These are phyloP conservation scores for Sebastes minor DNA, from an alignment of 2,797 vertebrate species.

Conservation along the genomic window DNA sequence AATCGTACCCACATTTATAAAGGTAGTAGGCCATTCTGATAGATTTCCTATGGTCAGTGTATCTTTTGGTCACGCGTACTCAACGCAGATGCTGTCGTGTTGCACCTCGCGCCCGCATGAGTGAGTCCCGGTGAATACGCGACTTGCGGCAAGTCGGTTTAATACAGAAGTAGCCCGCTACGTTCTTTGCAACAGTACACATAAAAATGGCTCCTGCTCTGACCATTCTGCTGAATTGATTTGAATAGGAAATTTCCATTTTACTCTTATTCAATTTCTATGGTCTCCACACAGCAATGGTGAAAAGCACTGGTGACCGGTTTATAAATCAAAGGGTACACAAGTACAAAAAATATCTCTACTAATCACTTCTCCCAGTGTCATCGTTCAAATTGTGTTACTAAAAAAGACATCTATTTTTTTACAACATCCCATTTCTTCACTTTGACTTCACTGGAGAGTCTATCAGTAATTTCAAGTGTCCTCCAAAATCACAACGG, in stretches of 20 bases:
- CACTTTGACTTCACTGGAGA: background rate
- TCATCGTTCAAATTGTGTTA: slow-evolving; percentile 10
- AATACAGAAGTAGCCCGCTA: background rate
- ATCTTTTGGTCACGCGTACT: too few relatives aligned
- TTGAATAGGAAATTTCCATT: background rate
- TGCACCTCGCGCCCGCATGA: too few relatives aligned
- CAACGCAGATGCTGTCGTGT: too few relatives aligned
- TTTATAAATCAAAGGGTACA: slow-evolving; percentile 45
- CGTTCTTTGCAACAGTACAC: background rate
- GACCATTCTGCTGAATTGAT: background rate
- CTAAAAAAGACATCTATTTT: slow-evolving; percentile 7
- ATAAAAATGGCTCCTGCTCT: background rate
- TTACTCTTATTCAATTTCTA: background rate
- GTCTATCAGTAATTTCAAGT: slow-evolving; percentile 35
- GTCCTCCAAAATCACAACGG: slow-evolving; percentile 26
- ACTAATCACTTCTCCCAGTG: background rate
- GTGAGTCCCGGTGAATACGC: too few relatives aligned
- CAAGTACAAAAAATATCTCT: slow-evolving; percentile 27
- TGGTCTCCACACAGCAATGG: slow-evolving; percentile 37
- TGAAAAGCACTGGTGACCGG: slow-evolving; percentile 41
- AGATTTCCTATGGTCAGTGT: too few relatives aligned
- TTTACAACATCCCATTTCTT: slow-evolving; percentile 11
- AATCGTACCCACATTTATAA: too few relatives aligned
- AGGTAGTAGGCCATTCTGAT: too few relatives aligned
- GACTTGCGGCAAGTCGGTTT: too few relatives aligned